A percentile compares a stretch with the other conserved stretches of the same genome.
phyloP scores from a whole-genome alignment of 1,140 invertebrate species.

The Trypoxylus dichotomus region DNA sequence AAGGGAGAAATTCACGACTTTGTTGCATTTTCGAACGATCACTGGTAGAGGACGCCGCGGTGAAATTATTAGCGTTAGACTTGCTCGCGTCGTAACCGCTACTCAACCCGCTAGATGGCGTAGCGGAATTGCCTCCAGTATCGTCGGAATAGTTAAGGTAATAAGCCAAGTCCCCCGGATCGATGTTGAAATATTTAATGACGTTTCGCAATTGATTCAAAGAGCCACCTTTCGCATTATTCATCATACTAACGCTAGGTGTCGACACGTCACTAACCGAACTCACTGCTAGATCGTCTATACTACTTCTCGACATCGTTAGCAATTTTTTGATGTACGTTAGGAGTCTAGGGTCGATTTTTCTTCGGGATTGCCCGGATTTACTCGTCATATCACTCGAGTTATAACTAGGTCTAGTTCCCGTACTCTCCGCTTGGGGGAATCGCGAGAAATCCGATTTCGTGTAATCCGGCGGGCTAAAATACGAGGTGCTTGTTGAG shows the following conservation, averaged over 20 bases:
- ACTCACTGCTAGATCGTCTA: constrained; percentile 57
- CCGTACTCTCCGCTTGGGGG: background rate
- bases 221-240: constrained; percentile 44
- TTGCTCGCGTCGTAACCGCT: constrained; percentile 24
- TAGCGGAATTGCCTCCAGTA: background rate
- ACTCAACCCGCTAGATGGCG: background rate
- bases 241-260: constrained; percentile 56
- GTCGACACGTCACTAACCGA: constrained; percentile 57
- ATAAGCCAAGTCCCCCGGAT: constrained; percentile 28
- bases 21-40: background rate
- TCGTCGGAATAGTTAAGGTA: constrained; percentile 26
- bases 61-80: background rate
- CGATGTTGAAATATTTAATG: constrained; percentile 39
- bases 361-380: background rate
- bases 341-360: constrained; percentile 48
- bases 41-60: background rate
- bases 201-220: constrained; percentile 27
- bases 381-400: background rate
- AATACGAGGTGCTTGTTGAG: constrained; percentile 48
- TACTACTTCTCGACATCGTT: constrained; percentile 54
- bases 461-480: constrained; percentile 47
- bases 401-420: background rate
- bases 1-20: background rate
- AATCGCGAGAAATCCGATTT: background rate
- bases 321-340: constrained; percentile 58